Percentiles rank a stretch among this genome's conserved stretches.
phyloP scores from a whole-genome alignment of 2,113 vertebrate genomes.

The Eolophus roseicapilla region DNA sequence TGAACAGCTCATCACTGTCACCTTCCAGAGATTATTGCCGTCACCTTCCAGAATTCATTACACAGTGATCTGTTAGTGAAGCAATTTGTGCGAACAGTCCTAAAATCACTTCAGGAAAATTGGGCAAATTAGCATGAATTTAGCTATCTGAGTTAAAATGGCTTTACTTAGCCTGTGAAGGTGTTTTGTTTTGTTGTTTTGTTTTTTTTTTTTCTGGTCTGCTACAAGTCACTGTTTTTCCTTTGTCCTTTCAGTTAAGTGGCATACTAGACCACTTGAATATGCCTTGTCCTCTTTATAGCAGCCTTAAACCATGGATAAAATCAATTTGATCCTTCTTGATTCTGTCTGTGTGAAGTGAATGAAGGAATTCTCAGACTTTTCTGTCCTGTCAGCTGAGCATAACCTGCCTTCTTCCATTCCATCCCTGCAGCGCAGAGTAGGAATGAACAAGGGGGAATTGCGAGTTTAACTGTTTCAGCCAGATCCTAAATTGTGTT shows the following conservation, averaged over 20 bases:
- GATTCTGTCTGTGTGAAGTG: neutral
- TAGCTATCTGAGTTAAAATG: neutral
- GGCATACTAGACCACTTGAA: rapidly evolving
- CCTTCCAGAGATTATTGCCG: neutral
- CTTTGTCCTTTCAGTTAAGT: neutral
- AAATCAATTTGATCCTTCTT: neutral
- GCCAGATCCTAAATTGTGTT: neutral
- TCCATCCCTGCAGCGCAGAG: neutral
- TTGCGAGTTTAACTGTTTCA: neutral
- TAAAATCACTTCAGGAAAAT: neutral
- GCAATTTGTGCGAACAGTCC: neutral
- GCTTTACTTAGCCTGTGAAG: neutral
- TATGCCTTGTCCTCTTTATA: neutral
- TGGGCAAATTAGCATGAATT: rapidly evolving
- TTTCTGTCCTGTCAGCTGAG: neutral
- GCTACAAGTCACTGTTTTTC: neutral
- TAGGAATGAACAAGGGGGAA: neutral
- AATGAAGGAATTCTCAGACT: neutral
- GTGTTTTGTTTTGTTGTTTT: no score
- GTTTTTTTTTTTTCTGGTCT: neutral
- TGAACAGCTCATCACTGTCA: neutral
- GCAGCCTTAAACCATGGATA: neutral
- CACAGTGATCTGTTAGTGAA: neutral
- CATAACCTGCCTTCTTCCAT: neutral
- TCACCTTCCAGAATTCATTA: neutral